Percentiles rank a stretch among this genome's conserved stretches.
phyloP scores from a whole-genome alignment of 2,113 vertebrate genomes.

The Lanius collurio region DNA sequence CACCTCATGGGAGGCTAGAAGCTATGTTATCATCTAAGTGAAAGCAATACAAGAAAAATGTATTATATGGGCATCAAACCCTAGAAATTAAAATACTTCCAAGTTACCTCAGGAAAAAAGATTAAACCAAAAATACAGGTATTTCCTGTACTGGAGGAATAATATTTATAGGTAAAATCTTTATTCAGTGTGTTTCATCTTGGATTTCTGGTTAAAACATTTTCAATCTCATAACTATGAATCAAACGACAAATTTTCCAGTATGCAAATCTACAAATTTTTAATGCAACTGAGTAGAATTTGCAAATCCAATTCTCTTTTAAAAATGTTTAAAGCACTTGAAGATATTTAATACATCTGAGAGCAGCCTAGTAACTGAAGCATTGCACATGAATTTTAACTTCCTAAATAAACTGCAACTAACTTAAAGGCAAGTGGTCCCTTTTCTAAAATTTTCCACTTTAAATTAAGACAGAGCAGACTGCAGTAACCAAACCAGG shows the following conservation, averaged over 20 bases:
- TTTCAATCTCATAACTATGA: background rate
- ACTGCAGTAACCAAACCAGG: background rate
- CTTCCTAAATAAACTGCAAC: background rate
- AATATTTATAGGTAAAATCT: background rate
- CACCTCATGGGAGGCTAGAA: background rate
- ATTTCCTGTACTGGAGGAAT: background rate
- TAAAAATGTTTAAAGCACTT: background rate
- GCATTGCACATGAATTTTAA: background rate
- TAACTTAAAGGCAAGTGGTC: background rate
- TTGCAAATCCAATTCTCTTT: background rate
- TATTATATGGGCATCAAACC: background rate
- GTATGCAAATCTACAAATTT: background rate
- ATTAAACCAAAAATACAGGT: background rate
- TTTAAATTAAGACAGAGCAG: background rate
- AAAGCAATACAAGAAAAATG: background rate
- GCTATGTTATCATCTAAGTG: background rate
- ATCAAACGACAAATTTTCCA: background rate
- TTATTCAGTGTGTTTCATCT: background rate
- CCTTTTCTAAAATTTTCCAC: background rate
- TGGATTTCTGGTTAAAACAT: background rate
- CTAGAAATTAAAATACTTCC: background rate
- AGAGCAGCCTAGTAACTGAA: background rate
- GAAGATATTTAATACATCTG: background rate
- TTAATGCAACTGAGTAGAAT: background rate
- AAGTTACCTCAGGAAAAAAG: background rate